A percentile compares a stretch with the other conserved stretches of the same genome.
Conservation (phyloP, 2,113 vertebrate genomes). For the Chlamydotis undulata region DNA sequence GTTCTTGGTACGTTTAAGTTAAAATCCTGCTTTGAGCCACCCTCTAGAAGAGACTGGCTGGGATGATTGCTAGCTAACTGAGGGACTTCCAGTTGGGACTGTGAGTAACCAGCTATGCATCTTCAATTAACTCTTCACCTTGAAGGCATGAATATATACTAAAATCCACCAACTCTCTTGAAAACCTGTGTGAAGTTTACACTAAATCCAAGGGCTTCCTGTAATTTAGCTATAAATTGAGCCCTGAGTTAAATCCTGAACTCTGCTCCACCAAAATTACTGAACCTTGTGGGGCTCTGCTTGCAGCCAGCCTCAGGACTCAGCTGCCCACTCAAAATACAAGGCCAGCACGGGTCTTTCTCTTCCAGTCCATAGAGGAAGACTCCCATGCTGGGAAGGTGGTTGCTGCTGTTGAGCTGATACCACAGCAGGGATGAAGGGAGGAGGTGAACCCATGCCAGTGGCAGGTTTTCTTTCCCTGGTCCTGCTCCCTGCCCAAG, state of each 20-base stretch:
- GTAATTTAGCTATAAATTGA: not conserved
- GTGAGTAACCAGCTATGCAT: not conserved
- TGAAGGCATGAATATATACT: not conserved
- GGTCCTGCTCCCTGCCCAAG: not conserved
- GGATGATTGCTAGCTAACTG: not conserved
- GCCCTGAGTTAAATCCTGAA: accelerated
- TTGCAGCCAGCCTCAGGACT: not conserved
- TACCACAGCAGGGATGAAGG: not conserved
- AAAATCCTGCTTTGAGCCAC: not conserved
- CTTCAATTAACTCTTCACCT: not conserved
- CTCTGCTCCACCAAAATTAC: not conserved
- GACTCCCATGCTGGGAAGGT: not conserved
- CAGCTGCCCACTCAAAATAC: not conserved
- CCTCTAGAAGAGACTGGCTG: not conserved
- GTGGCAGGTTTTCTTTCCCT: not conserved
- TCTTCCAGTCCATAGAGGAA: not conserved
- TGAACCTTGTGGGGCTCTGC: not conserved
- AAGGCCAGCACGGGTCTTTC: not conserved
- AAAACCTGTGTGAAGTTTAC: not conserved
- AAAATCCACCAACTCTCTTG: not conserved
- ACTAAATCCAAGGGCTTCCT: not conserved
- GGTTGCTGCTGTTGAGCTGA: not conserved
- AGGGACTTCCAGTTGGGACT: not conserved
- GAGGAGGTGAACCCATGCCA: accelerated
- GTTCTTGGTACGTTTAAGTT: not conserved